phyloP scores from a whole-genome alignment of 2,113 vertebrate genomes.

The Limanda limanda region DNA sequence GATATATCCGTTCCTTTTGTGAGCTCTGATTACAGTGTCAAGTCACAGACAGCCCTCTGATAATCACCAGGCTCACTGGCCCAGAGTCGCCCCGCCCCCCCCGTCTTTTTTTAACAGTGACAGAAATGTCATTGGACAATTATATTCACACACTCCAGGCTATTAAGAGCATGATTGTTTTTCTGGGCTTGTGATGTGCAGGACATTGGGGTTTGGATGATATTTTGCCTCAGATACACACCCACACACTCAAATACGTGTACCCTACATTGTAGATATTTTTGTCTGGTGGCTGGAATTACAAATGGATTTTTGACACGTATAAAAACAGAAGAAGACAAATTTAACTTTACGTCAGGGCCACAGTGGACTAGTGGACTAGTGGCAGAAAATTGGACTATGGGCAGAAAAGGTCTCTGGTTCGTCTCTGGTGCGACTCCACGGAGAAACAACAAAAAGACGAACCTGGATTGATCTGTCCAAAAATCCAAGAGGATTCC shows the following conservation, averaged over 20 bases:
- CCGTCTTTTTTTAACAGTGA: constrained; percentile 5
- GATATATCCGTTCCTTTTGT: constrained; percentile 54
- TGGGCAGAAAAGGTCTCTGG: no score
- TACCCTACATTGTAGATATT: no score
- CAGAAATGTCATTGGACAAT: constrained; percentile 60
- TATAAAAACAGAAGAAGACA: neutral
- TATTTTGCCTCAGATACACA: neutral
- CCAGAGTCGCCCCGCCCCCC: constrained; percentile 7
- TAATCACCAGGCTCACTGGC: constrained; percentile 35
- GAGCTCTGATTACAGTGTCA: constrained; percentile 61
- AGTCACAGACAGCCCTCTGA: constrained; percentile 54
- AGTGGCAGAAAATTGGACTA: no score
- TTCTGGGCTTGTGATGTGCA: constrained; percentile 18
- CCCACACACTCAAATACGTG: neutral
- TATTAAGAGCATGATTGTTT: constrained; percentile 35
- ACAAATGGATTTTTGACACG: constrained; percentile 39
- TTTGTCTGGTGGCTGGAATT: constrained; percentile 13
- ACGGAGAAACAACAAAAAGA: no score
- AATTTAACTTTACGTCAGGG: neutral
- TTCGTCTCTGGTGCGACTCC: no score
- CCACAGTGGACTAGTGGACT: no score
- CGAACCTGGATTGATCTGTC: no score
- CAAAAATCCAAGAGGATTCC: no score
- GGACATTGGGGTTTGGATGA: constrained; percentile 20
- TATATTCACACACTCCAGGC: constrained; percentile 42